Conservation (phyloP, 2,113 vertebrate genomes). For the Ia io region DNA sequence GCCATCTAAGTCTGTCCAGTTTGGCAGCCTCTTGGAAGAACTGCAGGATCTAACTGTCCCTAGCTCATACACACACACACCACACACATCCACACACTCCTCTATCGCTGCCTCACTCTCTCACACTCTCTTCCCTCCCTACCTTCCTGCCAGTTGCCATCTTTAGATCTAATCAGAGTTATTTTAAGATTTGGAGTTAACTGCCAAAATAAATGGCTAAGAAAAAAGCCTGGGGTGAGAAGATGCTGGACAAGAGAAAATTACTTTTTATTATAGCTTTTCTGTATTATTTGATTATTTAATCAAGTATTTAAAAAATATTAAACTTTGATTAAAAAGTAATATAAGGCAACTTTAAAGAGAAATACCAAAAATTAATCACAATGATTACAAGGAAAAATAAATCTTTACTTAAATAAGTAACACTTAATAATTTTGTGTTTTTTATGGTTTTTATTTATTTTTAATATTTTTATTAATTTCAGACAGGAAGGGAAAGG, state of each 20-base stretch:
- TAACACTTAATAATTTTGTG: neutral
- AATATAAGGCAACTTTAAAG: neutral
- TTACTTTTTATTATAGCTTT: neutral
- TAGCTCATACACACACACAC: no score
- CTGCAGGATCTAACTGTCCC: no score
- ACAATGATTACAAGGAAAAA: neutral
- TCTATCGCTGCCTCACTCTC: no score
- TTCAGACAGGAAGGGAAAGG: no score
- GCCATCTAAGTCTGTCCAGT: no score
- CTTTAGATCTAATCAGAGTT: neutral
- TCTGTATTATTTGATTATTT: neutral
- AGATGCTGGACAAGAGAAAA: neutral
- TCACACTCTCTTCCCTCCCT: no score
- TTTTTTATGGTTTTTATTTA: neutral
- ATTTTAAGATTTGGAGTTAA: neutral
- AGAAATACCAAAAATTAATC: neutral
- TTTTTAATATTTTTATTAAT: no score
- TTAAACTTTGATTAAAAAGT: neutral
- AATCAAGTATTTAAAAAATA: neutral
- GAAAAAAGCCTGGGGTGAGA: neutral
- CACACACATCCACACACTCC: no score
- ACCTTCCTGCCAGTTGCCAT: no score
- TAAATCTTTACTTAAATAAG: neutral
- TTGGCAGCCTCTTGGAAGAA: no score
- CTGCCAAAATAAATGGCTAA: neutral